Evolutionary conservation across 1,140 invertebrate genomes (phyloP).

Genomic region (Drosophila elegans): DNA sequence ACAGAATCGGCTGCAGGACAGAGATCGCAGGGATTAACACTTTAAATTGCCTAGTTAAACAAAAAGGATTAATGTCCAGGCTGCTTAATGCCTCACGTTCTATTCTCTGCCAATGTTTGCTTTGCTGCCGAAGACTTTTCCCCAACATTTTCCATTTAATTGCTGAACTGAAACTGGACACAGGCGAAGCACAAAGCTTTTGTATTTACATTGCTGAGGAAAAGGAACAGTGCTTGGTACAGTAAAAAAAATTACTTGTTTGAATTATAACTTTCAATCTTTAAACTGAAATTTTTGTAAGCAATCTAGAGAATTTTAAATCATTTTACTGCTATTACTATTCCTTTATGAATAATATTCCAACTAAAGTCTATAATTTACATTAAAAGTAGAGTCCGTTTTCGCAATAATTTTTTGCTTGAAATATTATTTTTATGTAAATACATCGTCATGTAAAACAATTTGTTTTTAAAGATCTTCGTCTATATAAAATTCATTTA

Average conservation of each 20-base stretch:
- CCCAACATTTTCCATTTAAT: constrained; percentile 43
- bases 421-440: no score
- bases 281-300: no score
- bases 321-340: no score
- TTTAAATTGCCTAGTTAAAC: constrained; percentile 78
- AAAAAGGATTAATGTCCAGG: constrained; percentile 39
- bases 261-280: no score
- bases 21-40: constrained; percentile 75
- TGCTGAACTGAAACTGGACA: constrained; percentile 34
- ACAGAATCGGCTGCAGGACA: constrained; percentile 45
- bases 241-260: not conserved
- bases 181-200: constrained; percentile 12
- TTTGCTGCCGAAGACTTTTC: constrained; percentile 27
- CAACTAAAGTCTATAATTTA: no score
- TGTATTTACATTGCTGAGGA: constrained; percentile 26
- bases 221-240: not conserved
- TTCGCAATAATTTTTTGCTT: no score
- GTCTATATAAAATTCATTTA: no score
- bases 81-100: constrained; percentile 19
- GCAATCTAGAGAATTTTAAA: no score
- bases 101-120: constrained; percentile 33
- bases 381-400: no score
- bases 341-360: no score
- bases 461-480: no score
- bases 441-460: no score